phyloP scores from a whole-genome alignment of 2,113 vertebrate genomes.

The Psammodynastes pulverulentus region DNA sequence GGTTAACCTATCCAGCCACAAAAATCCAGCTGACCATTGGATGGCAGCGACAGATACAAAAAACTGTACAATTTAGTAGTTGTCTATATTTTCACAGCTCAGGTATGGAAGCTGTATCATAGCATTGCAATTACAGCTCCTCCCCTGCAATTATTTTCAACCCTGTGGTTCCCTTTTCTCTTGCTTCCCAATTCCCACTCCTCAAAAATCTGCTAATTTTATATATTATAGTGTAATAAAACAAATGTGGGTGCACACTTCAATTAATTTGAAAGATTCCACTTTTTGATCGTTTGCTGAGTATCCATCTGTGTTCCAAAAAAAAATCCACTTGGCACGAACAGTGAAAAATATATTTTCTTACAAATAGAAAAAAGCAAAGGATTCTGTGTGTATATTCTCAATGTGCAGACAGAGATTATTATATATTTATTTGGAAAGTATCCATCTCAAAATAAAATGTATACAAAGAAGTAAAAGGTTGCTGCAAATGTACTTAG shows the following conservation, averaged over 20 bases:
- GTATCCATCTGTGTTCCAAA: slow-evolving; percentile 3
- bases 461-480: slow-evolving; percentile 15
- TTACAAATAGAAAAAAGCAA: slow-evolving; percentile 17
- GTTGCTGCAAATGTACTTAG: background rate
- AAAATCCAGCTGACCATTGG: background rate
- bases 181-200: background rate
- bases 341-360: background rate
- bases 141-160: background rate
- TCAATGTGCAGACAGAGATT: slow-evolving; percentile 5
- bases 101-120: background rate
- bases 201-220: background rate
- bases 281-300: background rate
- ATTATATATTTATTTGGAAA: background rate
- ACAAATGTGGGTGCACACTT: background rate
- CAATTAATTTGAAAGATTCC: background rate
- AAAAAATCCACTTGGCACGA: background rate
- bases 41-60: background rate
- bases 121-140: background rate
- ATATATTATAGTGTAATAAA: background rate
- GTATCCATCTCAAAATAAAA: background rate
- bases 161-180: background rate
- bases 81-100: background rate
- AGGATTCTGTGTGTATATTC: background rate
- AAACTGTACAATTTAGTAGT: background rate
- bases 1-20: background rate